Evolutionary conservation across 2,797 vertebrate species (phyloP), one percentile per base, ranked within the genome.

Genomic region (Selene dorsalis): DNA sequence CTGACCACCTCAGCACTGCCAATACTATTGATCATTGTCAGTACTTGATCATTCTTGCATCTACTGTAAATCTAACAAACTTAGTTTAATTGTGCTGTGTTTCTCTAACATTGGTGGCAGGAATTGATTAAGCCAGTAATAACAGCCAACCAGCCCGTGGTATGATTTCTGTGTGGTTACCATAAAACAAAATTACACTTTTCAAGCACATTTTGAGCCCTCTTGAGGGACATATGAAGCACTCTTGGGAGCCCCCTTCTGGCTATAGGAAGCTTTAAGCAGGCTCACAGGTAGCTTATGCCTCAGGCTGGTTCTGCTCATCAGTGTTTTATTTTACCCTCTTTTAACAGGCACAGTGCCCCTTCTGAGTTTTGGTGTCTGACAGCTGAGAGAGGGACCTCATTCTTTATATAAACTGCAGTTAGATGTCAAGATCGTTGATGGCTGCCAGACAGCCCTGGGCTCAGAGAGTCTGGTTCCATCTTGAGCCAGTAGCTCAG

Each of bases 381-480:
- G 61, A 59, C n/a, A 41, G 9, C 35, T 45, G 10, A 56, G n/a
- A 26, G 53, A 67, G 18, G 58, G 62, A 17, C 30, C 58, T 58
- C 26, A 9, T 16, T 43, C 24, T 72, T 71, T 9, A 61, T 39
- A 55, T 68, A n/a, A 56, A 14, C 43, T 67, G 38, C 50, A 73
- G 65, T 69, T 61, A 68, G 68, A 67, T 63, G 66, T 39, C 67
- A 74, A 47, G 50, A 59, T 63, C 39, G 35, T 53, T 50, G 30
- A 62, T 56, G n/a, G 22, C 60, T 75, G 77, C 55, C 61, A 73
- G 66, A 26, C 57, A 20, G 22, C 38, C 11, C 69, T 63, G 39
- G 1, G 28, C 56, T 73, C 16, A 86, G 26, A 58, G 62, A 30
- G 12, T 83, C 75, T 89, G 86, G 83, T 77, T 81, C 74, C 79